Evolutionary conservation across 2,888 invertebrate genomes (phyloP).

Genomic region (Tineola bisselliella): DNA sequence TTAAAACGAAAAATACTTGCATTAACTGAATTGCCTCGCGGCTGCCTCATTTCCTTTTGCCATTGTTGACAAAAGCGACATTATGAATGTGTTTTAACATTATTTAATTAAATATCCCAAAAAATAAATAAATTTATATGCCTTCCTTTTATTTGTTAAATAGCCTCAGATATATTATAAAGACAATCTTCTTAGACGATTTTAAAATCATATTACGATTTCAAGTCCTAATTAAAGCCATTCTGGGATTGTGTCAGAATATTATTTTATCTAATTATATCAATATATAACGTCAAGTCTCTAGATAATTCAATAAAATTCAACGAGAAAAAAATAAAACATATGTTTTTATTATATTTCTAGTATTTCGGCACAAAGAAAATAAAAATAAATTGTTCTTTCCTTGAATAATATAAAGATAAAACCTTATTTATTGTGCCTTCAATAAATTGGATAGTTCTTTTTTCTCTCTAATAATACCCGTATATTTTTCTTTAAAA

Average conservation of each 20-base stretch:
- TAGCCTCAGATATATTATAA: too few relatives aligned
- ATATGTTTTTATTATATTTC: background rate
- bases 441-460: background rate
- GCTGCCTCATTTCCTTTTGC: background rate
- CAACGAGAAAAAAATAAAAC: too few relatives aligned
- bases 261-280: too few relatives aligned
- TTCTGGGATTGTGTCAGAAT: too few relatives aligned
- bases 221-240: too few relatives aligned
- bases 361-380: background rate
- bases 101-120: too few relatives aligned
- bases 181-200: too few relatives aligned
- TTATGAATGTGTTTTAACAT: background rate
- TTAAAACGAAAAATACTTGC: constrained; percentile 14
- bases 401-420: background rate
- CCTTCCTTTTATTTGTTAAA: too few relatives aligned
- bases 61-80: background rate
- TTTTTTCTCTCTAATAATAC: background rate
- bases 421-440: background rate
- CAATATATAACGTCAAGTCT: too few relatives aligned
- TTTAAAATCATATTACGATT: too few relatives aligned
- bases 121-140: too few relatives aligned
- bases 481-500: background rate
- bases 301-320: too few relatives aligned
- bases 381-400: background rate
- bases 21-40: constrained; percentile 7